Conservation (phyloP, 2,797 vertebrate species). For the Pantherophis alleghaniensis region DNA sequence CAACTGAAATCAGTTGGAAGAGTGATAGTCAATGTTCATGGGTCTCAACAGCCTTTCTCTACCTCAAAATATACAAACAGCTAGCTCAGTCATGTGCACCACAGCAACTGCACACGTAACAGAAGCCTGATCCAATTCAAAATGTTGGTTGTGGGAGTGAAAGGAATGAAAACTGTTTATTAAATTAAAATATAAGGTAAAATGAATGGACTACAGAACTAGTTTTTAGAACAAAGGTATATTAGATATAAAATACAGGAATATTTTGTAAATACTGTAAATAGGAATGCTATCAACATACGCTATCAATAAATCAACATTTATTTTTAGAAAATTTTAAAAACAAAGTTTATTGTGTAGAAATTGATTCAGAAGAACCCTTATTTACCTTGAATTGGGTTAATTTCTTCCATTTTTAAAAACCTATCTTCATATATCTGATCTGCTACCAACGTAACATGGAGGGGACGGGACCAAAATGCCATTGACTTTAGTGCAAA, state of each 20-base stretch:
- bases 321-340: neutral
- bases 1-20: neutral
- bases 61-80: neutral
- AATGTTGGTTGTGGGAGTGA: neutral
- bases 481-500: constrained; percentile 44
- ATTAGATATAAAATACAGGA: neutral
- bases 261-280: neutral
- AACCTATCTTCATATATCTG: fast-evolving
- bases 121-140: neutral
- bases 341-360: neutral
- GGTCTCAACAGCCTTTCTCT: neutral
- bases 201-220: fast-evolving
- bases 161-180: neutral
- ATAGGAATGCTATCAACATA: fast-evolving
- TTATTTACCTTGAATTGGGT: neutral
- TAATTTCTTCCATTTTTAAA: neutral
- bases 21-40: neutral
- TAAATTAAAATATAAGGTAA: neutral
- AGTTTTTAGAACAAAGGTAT: neutral
- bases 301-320: neutral
- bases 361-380: neutral
- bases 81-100: neutral
- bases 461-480: neutral
- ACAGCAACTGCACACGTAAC: neutral
- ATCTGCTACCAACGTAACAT: neutral